phyloP scores from a whole-genome alignment of 2,888 invertebrate species.

The Microchrysa polita region DNA sequence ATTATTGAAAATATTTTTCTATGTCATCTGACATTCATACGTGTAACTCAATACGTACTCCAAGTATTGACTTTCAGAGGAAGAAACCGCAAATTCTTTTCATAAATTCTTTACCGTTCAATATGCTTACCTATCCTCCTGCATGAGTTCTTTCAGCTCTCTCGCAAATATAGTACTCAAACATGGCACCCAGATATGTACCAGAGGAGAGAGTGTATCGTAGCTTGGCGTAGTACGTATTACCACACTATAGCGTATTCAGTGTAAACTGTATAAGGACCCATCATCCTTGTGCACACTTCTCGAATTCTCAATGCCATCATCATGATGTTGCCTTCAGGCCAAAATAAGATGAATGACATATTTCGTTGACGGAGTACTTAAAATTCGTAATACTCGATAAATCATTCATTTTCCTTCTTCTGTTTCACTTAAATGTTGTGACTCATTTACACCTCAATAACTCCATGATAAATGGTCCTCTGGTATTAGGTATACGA shows the following conservation, averaged over 20 bases:
- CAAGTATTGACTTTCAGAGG: background rate
- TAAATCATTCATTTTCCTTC: conserved; percentile 43
- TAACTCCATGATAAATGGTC: conserved; percentile 42
- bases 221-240: too few relatives aligned
- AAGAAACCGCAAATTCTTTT: conserved; percentile 32
- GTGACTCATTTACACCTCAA: conserved; percentile 44
- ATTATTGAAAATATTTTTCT: background rate
- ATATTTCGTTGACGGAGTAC: conserved; percentile 42
- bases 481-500: conserved; percentile 2
- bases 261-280: background rate
- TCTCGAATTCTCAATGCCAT: background rate
- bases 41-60: background rate
- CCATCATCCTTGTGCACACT: background rate
- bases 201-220: too few relatives aligned
- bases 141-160: too few relatives aligned
- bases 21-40: conserved; percentile 12
- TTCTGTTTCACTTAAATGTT: conserved; percentile 40
- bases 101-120: conserved; percentile 27
- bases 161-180: too few relatives aligned
- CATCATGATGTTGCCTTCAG: conserved; percentile 17
- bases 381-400: conserved; percentile 44
- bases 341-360: conserved; percentile 42
- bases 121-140: background rate
- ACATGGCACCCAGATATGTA: too few relatives aligned
- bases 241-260: too few relatives aligned